These are phyloP conservation scores for Drosophila hydei DNA, from an alignment of 1,140 invertebrate species.

Conservation along the genomic window DNA sequence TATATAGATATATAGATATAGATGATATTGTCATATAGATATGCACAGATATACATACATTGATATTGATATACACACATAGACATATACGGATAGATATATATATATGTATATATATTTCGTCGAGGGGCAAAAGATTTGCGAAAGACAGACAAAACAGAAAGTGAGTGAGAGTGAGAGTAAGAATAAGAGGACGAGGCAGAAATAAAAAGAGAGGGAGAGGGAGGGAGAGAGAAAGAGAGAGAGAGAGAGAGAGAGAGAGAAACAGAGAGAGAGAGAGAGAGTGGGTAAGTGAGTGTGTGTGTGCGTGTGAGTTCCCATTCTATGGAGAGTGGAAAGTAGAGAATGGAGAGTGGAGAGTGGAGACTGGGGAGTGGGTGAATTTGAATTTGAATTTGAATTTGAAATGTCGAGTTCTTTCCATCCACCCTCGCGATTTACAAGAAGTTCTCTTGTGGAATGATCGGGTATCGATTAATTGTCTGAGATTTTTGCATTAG, in stretches of 20 bases:
- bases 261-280: neutral
- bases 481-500: conserved; percentile 27
- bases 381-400: neutral
- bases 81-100: neutral
- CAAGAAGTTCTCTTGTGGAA: conserved; percentile 16
- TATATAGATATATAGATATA: neutral
- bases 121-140: no score
- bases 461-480: conserved; percentile 10
- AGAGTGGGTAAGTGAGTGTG: neutral
- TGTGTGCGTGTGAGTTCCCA: neutral
- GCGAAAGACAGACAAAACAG: no score
- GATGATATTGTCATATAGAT: no score
- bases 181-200: neutral
- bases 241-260: neutral
- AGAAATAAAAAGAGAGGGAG: no score
- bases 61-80: neutral
- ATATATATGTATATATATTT: neutral
- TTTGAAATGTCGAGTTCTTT: neutral
- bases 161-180: no score
- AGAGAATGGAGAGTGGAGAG: neutral
- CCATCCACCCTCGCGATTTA: neutral
- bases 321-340: no score
- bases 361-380: neutral
- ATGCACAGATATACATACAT: no score
- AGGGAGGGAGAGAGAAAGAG: neutral